These are phyloP conservation scores for Cantharis rustica DNA, from an alignment of 2,888 invertebrate genomes.

Conservation along the genomic window DNA sequence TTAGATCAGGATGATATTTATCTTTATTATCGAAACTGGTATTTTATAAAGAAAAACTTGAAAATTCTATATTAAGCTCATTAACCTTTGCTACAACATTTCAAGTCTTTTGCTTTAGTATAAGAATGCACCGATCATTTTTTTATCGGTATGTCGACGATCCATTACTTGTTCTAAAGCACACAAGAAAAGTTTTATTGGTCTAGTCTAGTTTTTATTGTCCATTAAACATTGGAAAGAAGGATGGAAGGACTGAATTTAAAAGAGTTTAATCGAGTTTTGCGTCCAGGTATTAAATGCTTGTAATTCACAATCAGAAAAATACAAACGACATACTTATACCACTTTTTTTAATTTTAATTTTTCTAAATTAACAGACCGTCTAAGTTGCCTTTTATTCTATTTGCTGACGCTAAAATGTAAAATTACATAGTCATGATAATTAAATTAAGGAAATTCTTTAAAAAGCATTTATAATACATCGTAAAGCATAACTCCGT, in stretches of 20 bases:
- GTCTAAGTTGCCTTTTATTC: background rate
- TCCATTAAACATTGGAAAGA: background rate
- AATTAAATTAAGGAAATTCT: background rate
- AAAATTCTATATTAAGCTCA: constrained; percentile 17
- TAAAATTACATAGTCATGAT: background rate
- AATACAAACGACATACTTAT: too few species aligned
- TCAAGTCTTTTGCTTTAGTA: constrained; percentile 13
- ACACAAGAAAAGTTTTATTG: background rate
- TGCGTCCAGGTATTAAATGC: background rate
- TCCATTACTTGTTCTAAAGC: background rate
- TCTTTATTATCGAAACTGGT: constrained; percentile 1
- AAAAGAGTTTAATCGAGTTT: background rate
- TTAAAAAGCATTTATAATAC: background rate
- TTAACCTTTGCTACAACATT: constrained; percentile 24
- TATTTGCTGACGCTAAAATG: background rate
- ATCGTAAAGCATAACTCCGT: background rate
- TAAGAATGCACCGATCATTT: constrained; percentile 25
- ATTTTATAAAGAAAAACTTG: constrained; percentile 2
- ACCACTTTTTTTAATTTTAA: background rate
- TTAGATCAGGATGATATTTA: background rate
- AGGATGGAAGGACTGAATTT: background rate
- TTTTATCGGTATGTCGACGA: background rate
- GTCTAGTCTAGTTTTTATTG: background rate
- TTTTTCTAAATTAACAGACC: background rate
- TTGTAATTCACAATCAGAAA: background rate